These are phyloP conservation scores for Phoebastria nigripes DNA, from an alignment of 2,797 vertebrate species.

Conservation along the genomic window DNA sequence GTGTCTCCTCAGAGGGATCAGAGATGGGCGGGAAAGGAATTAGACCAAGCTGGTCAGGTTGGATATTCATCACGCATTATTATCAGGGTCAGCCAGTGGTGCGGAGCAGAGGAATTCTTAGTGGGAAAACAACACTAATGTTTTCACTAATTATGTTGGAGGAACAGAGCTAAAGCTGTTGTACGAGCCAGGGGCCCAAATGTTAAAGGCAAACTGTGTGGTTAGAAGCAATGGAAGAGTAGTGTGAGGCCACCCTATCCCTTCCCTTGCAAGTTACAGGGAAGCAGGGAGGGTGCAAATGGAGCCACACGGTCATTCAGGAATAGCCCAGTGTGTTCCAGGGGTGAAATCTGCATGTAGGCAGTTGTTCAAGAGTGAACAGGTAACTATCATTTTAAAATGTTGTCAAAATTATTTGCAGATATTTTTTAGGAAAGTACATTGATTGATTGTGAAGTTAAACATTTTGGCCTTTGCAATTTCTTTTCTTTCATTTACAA, in stretches of 20 bases:
- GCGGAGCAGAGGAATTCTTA: neutral
- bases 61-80: neutral
- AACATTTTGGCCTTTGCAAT: conserved; percentile 1
- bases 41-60: neutral
- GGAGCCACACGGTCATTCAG: neutral
- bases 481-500: conserved; percentile 24
- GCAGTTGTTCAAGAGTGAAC: neutral
- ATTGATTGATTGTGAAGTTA: conserved; percentile 33
- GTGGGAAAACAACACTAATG: neutral
- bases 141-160: neutral
- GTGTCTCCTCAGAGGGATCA: neutral
- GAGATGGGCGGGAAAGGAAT: neutral
- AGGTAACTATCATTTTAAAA: conserved; percentile 59
- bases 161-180: neutral
- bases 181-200: neutral
- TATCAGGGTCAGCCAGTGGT: neutral
- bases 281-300: neutral
- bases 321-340: neutral
- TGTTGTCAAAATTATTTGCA: conserved; percentile 51
- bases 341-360: neutral
- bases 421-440: conserved; percentile 41
- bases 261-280: neutral
- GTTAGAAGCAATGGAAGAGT: neutral
- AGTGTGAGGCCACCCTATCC: neutral
- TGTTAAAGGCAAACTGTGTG: neutral